Percentiles rank a stretch among this genome's conserved stretches.
Evolutionary conservation across 1,140 invertebrate genomes (phyloP).

Genomic region (Tribolium castaneum): DNA sequence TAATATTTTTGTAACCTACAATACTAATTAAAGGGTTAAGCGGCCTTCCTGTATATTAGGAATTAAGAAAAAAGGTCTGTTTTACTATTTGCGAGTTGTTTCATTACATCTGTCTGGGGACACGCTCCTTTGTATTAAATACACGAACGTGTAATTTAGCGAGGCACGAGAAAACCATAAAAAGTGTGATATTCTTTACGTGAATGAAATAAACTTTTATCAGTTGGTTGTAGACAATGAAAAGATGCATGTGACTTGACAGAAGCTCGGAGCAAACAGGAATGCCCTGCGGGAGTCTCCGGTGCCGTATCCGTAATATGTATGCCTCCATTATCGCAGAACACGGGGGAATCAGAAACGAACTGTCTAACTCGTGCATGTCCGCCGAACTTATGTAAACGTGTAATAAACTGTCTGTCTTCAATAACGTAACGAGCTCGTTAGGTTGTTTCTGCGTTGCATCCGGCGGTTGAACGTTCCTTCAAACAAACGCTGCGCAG

Average conservation of each 20-base stretch:
- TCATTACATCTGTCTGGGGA: not conserved
- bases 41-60: too few species aligned
- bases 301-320: slow-evolving; percentile 42
- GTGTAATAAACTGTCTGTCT: slow-evolving; percentile 37
- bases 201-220: not conserved
- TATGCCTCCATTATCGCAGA: slow-evolving; percentile 43
- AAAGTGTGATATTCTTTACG: not conserved
- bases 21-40: too few species aligned
- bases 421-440: slow-evolving; percentile 38
- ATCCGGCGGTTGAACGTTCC: slow-evolving; percentile 33
- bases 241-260: not conserved
- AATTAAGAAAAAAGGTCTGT: too few species aligned
- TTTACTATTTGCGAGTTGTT: too few species aligned
- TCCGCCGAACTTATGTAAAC: slow-evolving; percentile 37
- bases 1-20: too few species aligned
- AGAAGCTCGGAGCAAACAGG: not conserved
- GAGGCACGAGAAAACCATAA: not conserved
- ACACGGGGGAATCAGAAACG: slow-evolving; percentile 11
- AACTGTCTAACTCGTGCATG: slow-evolving; percentile 37
- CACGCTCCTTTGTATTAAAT: not conserved
- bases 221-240: not conserved
- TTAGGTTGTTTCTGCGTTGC: slow-evolving; percentile 33
- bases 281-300: slow-evolving; percentile 25
- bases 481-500: slow-evolving; percentile 1
- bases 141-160: not conserved